Evolutionary conservation across 2,797 vertebrate species (phyloP), one percentile per base, ranked within the genome.

Genomic region (Rhadinocentrus ornatus): DNA sequence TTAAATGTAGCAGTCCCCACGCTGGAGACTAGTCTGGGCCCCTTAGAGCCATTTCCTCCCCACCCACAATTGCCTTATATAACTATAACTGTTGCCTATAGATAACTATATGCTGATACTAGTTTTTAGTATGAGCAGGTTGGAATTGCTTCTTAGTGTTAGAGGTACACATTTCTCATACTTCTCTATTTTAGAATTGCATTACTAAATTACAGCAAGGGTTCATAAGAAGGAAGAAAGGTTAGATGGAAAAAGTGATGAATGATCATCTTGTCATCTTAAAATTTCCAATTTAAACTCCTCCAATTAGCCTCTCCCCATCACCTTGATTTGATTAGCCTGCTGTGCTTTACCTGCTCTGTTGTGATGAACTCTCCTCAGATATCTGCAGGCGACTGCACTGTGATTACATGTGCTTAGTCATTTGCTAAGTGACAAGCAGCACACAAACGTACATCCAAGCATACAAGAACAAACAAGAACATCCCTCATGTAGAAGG

Each of bases 291-390:
- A 87, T 86, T 86, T 85, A 79, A 84, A 77, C 70, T 61, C 22
- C 67, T 26, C 73, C 61, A 84, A 89, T 89, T 88, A 90, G 79
- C 70, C 31, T 64, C 74, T 78, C 78, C 62, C 62, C 69, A 22
- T 84, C 81, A 69, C 75, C 80, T 71, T 85, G 80, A 91, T 90
- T 87, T 81, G 89, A 90, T 90, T 81, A 91, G 66, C 71, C 82
- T 62, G 80, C 76, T 80, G 81, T 73, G 85, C 71, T 69, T 73
- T 82, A 88, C 78, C 79, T 85, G 88, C 80, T 80, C 81, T 78
- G 84, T 74, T 87, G 80, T 77, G 83, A 89, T 84, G 83, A 88
- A 84, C 80, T 71, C 83, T 67, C 67, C 76, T 80, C 78, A 57
- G 73, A 82, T 82, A 71, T 73, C 85, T 78, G 89, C 85, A 71